A percentile compares a stretch with the other conserved stretches of the same genome.
phyloP scores from a whole-genome alignment of 2,797 vertebrate genomes.

The Scyliorhinus canicula region DNA sequence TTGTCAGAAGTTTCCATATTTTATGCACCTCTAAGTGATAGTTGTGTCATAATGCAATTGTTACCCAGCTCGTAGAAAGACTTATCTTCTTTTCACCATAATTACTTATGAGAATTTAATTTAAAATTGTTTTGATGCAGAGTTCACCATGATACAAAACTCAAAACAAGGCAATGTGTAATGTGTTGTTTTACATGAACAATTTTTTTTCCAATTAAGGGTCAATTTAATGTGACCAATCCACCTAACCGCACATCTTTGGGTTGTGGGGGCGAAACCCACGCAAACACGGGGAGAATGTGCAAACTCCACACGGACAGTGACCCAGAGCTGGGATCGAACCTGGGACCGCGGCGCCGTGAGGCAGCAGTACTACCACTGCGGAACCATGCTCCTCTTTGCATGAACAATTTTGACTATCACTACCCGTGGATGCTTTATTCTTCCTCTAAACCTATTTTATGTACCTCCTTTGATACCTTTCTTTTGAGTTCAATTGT shows the following conservation, averaged over 20 bases:
- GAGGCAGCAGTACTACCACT: too few relatives aligned
- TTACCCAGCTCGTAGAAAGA: neutral
- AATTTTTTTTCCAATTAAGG: too few relatives aligned
- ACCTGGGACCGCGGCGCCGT: too few relatives aligned
- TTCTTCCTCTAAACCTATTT: neutral
- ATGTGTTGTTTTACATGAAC: neutral
- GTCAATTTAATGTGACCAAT: too few relatives aligned
- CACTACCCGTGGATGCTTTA: neutral
- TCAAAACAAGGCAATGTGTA: neutral
- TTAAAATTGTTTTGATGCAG: neutral
- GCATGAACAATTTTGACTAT: neutral
- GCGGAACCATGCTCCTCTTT: too few relatives aligned
- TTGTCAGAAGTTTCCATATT: neutral
- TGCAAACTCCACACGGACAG: too few relatives aligned
- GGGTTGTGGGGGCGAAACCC: too few relatives aligned
- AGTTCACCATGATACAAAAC: neutral
- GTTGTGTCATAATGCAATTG: neutral
- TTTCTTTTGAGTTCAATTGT: slow-evolving; percentile 9
- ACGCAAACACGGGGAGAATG: too few relatives aligned
- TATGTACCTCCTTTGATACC: neutral
- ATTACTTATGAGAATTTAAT: neutral
- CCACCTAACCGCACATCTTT: too few relatives aligned
- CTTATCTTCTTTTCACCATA: neutral
- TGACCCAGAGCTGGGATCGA: too few relatives aligned
- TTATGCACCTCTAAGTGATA: neutral